phyloP scores from a whole-genome alignment of 2,888 invertebrate species.

The Ennomos erosarius region DNA sequence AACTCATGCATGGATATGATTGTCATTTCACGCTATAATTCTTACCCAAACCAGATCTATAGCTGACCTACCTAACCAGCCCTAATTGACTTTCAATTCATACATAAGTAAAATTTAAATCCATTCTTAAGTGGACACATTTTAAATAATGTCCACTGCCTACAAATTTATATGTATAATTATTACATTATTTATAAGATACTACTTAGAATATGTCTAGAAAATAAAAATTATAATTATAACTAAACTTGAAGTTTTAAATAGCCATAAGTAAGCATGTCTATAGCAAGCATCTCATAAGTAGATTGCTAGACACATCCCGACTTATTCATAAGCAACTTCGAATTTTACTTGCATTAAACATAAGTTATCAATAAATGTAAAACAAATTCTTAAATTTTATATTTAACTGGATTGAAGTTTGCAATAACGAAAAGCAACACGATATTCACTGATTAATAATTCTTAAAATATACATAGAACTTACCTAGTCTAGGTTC shows the following conservation, averaged over 20 bases:
- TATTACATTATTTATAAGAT: too few relatives aligned
- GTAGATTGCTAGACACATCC: slow-evolving; percentile 56
- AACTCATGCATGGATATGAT: slow-evolving; percentile 28
- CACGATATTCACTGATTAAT: not conserved
- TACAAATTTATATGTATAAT: too few relatives aligned
- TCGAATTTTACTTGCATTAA: too few relatives aligned
- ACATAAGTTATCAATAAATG: slow-evolving; percentile 8
- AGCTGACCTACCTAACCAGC: slow-evolving; percentile 26
- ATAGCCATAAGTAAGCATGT: slow-evolving; percentile 15
- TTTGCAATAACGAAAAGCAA: not conserved
- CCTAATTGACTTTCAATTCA: slow-evolving; percentile 27
- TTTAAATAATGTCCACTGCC: too few relatives aligned
- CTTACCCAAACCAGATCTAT: slow-evolving; percentile 43
- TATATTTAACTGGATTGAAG: not conserved
- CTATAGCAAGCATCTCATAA: slow-evolving; percentile 39
- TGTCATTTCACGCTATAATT: slow-evolving; percentile 31
- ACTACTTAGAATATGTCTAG: too few relatives aligned
- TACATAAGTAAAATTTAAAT: slow-evolving; percentile 1
- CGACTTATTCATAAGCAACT: slow-evolving; percentile 39
- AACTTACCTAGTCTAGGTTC: slow-evolving; percentile 4
- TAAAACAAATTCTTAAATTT: slow-evolving; percentile 8
- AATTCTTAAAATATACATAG: not conserved
- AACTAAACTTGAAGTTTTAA: slow-evolving; percentile 8
- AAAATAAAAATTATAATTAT: too few relatives aligned
- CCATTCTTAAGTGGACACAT: too few relatives aligned